Conservation (phyloP, 2,113 vertebrate genomes). For the Corythaixoides concolor region DNA sequence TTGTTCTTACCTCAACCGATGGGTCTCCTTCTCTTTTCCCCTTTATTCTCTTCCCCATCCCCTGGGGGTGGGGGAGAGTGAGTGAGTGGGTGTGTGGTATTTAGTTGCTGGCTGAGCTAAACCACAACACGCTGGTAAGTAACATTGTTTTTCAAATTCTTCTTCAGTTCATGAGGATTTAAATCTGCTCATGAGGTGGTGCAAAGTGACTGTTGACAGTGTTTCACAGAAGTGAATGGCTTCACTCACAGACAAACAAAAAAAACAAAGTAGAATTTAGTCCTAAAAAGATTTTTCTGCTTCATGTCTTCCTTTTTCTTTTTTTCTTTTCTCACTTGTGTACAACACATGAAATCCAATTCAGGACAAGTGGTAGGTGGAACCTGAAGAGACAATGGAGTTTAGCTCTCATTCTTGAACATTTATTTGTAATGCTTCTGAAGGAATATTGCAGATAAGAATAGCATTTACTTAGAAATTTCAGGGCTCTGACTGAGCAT, state of each 20-base stretch:
- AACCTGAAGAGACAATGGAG: not conserved
- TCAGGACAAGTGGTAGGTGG: not conserved
- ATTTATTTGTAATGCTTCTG: not conserved
- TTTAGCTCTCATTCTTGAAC: not conserved
- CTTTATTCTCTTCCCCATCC: too few species aligned
- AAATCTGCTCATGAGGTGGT: not conserved
- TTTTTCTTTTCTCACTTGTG: accelerated
- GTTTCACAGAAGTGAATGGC: not conserved
- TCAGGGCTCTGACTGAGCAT: not conserved
- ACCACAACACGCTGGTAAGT: not conserved
- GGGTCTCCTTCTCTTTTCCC: too few species aligned
- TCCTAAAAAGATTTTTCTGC: not conserved
- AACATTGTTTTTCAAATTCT: not conserved
- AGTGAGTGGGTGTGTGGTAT: too few species aligned
- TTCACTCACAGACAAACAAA: not conserved
- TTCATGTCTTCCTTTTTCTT: not conserved
- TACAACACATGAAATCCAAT: not conserved
- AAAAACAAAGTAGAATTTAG: not conserved
- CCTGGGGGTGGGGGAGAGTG: too few species aligned
- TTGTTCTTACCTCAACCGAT: too few species aligned
- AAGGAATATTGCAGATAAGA: not conserved
- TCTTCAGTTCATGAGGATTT: not conserved
- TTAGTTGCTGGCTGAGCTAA: too few species aligned
- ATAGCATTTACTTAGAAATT: not conserved
- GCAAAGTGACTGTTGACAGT: not conserved